Evolutionary conservation across 2,888 invertebrate genomes (phyloP).

Genomic region (Cinara cedri): DNA sequence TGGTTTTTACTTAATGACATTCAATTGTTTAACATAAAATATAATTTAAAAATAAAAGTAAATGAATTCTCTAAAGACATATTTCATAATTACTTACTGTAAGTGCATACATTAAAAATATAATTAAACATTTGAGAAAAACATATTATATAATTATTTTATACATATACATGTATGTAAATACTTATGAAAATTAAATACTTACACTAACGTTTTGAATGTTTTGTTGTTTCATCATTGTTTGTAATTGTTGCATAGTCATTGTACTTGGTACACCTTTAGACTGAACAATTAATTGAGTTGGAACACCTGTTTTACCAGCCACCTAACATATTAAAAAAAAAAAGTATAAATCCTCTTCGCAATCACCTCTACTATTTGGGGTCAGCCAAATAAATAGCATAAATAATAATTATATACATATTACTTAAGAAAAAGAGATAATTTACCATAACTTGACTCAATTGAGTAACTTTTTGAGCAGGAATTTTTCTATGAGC

Average conservation of each 20-base stretch:
- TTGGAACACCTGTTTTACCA: constrained; percentile 65
- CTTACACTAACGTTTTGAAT: constrained; percentile 67
- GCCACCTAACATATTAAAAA: constrained; percentile 58
- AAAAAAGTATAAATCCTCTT: neutral
- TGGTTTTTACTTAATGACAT: no score
- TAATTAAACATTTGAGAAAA: neutral
- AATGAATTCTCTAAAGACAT: no score
- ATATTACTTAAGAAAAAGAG: no score
- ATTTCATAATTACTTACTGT: no score
- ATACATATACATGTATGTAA: neutral
- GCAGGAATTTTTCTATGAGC: constrained; percentile 67
- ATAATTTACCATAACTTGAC: constrained; percentile 64
- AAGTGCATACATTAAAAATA: no score
- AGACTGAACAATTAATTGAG: constrained; percentile 71
- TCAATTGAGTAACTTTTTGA: constrained; percentile 71
- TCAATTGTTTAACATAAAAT: no score
- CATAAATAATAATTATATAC: neutral
- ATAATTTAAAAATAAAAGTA: no score
- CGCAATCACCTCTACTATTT: no score
- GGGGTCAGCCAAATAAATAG: no score
- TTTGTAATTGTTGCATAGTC: constrained; percentile 77
- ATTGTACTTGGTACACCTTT: constrained; percentile 70
- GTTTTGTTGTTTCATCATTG: constrained; percentile 69
- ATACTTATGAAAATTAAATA: constrained; percentile 5
- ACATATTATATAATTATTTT: neutral